phyloP scores from a whole-genome alignment of 2,888 invertebrate species.

The Nowickia ferox region DNA sequence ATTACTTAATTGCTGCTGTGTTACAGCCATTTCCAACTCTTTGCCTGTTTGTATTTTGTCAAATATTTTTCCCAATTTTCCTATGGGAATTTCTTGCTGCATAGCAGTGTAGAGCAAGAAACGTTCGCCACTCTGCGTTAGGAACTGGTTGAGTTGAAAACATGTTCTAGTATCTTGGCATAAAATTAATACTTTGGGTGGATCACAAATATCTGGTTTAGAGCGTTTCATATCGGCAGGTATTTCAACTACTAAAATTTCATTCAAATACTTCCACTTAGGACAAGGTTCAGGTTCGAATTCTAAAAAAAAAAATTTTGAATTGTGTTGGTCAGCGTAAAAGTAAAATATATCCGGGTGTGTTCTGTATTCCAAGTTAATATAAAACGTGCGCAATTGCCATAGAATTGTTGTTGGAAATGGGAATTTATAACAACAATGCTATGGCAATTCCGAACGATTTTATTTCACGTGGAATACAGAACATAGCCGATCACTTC shows the following conservation, averaged over 20 bases:
- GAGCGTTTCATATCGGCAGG: slow-evolving; percentile 87
- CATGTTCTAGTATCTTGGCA: slow-evolving; percentile 93
- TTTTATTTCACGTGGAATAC: too few species aligned
- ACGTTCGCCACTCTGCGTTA: slow-evolving; percentile 87
- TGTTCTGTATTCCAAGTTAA: too few species aligned
- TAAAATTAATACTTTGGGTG: slow-evolving; percentile 91
- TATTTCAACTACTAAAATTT: slow-evolving; percentile 92
- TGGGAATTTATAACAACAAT: too few species aligned
- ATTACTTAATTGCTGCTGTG: slow-evolving; percentile 54
- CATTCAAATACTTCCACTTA: slow-evolving; percentile 93
- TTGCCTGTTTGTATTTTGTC: slow-evolving; percentile 80
- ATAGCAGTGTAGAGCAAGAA: slow-evolving; percentile 87
- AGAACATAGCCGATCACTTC: too few species aligned
- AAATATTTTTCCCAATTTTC: slow-evolving; percentile 85
- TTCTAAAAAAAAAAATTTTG: slow-evolving; percentile 83
- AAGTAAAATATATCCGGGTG: slow-evolving; percentile 5
- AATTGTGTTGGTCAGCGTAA: background rate
- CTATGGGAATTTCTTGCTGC: slow-evolving; percentile 85
- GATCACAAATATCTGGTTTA: slow-evolving; percentile 74
- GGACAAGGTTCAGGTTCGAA: slow-evolving; percentile 93
- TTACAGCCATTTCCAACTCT: slow-evolving; percentile 59
- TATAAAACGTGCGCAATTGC: too few species aligned
- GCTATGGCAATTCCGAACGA: too few species aligned
- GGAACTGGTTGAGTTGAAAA: slow-evolving; percentile 89
- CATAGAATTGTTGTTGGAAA: too few species aligned